phyloP scores from a whole-genome alignment of 1,140 invertebrate species.

The Bombus pascuorum region DNA sequence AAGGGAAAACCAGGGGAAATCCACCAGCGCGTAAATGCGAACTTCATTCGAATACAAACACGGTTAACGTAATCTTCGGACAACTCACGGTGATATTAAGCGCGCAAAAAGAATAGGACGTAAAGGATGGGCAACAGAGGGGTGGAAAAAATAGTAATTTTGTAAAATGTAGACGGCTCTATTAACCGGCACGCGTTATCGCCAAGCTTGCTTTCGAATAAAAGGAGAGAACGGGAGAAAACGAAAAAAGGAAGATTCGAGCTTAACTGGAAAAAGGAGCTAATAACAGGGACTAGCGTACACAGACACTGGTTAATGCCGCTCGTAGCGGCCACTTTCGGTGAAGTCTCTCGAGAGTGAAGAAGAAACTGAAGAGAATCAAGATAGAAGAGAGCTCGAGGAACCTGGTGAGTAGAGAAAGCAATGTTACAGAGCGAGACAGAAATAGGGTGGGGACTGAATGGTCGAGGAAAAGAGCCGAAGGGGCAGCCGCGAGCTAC shows the following conservation, averaged over 20 bases:
- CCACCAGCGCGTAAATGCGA: background rate
- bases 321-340: conserved; percentile 48
- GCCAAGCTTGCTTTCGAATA: background rate
- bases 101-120: background rate
- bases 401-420: background rate
- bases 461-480: conserved; percentile 57
- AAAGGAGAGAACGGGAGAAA: background rate
- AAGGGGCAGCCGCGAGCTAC: conserved; percentile 55
- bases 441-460: conserved; percentile 34
- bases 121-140: background rate
- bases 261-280: conserved; percentile 50
- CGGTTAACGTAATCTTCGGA: conserved; percentile 11
- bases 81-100: conserved; percentile 8
- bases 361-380: conserved; percentile 50
- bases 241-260: conserved; percentile 18
- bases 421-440: background rate
- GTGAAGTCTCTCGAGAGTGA: conserved; percentile 56
- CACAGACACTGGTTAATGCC: conserved; percentile 50
- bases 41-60: background rate
- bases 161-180: conserved; percentile 17
- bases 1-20: background rate
- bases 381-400: conserved; percentile 40
- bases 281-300: conserved; percentile 49
- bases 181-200: conserved; percentile 48
- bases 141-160: background rate